Conservation (phyloP, 2,888 invertebrate species). For the Aphidius colemani region DNA sequence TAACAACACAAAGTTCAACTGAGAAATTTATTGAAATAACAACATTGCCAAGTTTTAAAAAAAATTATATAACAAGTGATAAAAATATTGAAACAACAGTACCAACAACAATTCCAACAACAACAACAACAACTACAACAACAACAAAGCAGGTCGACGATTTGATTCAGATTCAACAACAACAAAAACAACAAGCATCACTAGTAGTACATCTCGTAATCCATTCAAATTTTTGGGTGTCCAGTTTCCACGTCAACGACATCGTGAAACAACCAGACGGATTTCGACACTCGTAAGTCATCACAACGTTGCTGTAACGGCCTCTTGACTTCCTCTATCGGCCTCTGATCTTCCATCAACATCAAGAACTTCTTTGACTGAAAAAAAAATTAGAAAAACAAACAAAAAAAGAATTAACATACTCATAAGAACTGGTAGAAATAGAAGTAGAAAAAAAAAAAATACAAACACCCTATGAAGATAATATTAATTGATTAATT, state of each 20-base stretch:
- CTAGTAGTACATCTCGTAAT: background rate
- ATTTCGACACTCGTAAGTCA: slow-evolving; percentile 37
- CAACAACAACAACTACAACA: slow-evolving; percentile 12
- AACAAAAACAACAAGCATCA: background rate
- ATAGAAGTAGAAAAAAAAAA: slow-evolving; percentile 5
- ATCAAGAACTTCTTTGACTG: slow-evolving; percentile 20
- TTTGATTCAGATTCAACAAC: background rate
- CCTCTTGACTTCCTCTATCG: slow-evolving; percentile 23
- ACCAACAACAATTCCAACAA: slow-evolving; percentile 14
- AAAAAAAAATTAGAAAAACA: background rate
- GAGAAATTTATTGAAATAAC: background rate
- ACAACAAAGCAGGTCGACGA: background rate
- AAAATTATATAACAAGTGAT: slow-evolving; percentile 23
- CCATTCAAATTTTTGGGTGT: background rate
- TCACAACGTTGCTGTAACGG: slow-evolving; percentile 23
- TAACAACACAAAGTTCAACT: background rate
- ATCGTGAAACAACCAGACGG: slow-evolving; percentile 24
- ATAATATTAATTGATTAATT: background rate
- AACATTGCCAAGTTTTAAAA: background rate
- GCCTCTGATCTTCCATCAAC: slow-evolving; percentile 20
- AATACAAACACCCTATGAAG: slow-evolving; percentile 5
- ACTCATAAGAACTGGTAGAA: background rate
- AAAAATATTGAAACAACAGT: slow-evolving; percentile 32
- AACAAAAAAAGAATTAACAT: slow-evolving; percentile 3
- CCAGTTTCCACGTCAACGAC: slow-evolving; percentile 26